Evolutionary conservation across 2,797 vertebrate genomes (phyloP).

Genomic region (Crotalus adamanteus): DNA sequence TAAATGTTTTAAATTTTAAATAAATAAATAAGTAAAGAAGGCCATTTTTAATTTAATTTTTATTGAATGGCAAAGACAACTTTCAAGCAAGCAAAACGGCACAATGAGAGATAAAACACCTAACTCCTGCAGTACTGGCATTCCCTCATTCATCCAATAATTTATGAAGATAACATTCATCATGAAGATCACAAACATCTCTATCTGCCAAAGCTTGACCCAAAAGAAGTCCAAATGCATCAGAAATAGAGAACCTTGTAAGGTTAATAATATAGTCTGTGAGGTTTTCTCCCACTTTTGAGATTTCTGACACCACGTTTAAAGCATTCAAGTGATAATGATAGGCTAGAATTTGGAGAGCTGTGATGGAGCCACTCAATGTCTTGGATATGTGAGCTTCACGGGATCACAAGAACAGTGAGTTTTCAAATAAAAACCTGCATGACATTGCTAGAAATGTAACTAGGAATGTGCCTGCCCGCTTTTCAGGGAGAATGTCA

Average conservation of each 20-base stretch:
- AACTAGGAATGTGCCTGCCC: neutral
- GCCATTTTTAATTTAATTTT: neutral
- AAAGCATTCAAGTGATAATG: neutral
- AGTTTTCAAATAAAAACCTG: neutral
- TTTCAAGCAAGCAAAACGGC: neutral
- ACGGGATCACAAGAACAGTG: neutral
- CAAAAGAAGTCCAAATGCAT: neutral
- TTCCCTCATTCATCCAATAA: neutral
- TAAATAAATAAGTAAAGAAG: neutral
- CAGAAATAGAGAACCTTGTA: neutral
- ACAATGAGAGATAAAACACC: neutral
- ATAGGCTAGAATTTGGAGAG: neutral
- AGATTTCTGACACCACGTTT: neutral
- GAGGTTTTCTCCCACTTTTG: neutral
- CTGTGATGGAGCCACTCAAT: neutral
- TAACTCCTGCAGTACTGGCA: no score
- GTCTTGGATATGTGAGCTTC: neutral
- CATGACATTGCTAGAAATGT: neutral
- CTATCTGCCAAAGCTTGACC: neutral
- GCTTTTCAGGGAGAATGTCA: neutral
- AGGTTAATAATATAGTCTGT: neutral
- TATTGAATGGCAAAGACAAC: neutral
- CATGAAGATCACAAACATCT: neutral
- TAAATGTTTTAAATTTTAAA: neutral
- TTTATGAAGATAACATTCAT: neutral